A percentile compares a stretch with the other conserved stretches of the same genome.
phyloP scores from a whole-genome alignment of 2,113 vertebrate genomes.

The Catharus minimus region DNA sequence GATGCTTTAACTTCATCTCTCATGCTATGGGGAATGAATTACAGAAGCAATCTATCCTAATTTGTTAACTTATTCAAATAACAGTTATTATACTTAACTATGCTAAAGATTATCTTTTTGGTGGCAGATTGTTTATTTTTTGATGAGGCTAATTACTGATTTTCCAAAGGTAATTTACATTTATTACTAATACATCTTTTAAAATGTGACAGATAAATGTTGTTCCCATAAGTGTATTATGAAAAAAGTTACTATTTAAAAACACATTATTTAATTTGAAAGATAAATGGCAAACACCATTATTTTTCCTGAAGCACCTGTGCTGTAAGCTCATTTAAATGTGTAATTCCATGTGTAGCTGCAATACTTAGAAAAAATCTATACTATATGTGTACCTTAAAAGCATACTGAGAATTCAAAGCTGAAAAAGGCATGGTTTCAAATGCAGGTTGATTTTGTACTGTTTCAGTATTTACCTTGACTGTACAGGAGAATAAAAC shows the following conservation, averaged over 20 bases:
- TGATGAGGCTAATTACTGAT: slow-evolving; percentile 88
- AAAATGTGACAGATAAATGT: slow-evolving; percentile 88
- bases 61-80: slow-evolving; percentile 89
- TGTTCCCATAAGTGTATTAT: slow-evolving; percentile 86
- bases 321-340: slow-evolving; percentile 84
- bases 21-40: slow-evolving; percentile 84
- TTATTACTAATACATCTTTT: slow-evolving; percentile 87
- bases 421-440: slow-evolving; percentile 55
- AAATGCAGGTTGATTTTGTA: slow-evolving; percentile 60
- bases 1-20: slow-evolving; percentile 78
- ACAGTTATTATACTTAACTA: slow-evolving; percentile 87
- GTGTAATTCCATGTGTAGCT: slow-evolving; percentile 78
- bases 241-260: slow-evolving; percentile 88
- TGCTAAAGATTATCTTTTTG: slow-evolving; percentile 88
- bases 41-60: slow-evolving; percentile 86
- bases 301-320: slow-evolving; percentile 82
- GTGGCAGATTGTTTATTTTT: slow-evolving; percentile 89
- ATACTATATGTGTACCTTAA: slow-evolving; percentile 74
- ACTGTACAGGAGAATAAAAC: slow-evolving; percentile 49
- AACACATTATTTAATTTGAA: slow-evolving; percentile 88
- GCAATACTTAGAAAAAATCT: slow-evolving; percentile 69
- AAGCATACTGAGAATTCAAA: slow-evolving; percentile 72
- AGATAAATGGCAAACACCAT: slow-evolving; percentile 87
- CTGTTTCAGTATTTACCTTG: slow-evolving; percentile 55
- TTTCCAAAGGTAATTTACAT: slow-evolving; percentile 88